Base-by-base conservation (phyloP, 2,888 invertebrate genomes). In the Masnerella sp. region DNA sequence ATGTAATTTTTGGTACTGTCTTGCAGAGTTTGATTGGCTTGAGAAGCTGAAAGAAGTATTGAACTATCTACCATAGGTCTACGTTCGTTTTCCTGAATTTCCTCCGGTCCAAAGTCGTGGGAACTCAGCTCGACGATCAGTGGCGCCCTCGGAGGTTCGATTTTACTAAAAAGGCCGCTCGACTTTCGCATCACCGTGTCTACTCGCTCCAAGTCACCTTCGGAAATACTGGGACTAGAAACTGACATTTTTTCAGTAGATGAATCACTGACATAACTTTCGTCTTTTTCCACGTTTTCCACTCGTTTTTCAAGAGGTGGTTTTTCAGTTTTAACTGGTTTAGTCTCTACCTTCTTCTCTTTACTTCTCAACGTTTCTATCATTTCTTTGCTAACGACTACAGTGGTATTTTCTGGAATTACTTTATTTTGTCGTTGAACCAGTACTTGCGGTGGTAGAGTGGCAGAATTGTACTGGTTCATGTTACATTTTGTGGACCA, bases 121-220 rank as follows among this genome's bases (percentile, higher is more conserved):
- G 64, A 65, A 45, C 30, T 45, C 14, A 65, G 22, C 12, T 65
- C 64, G 14, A 22, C 54, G 5, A 65, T 65, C 17, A 65, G 17
- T 3, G 47, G 61, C 8, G 11, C n/a, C 7, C 34, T 59, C 1
- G 4, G 17, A 4, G 45, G 22, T 7, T 56, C 42, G 5, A 56
- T 15, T 5, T 14, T 52, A n/a, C 9, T 14, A 11, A 36, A 36
- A 9, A 51, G n/a, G 7, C 9, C 2, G n/a, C 12, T 9, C 11
- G 17, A 28, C 11, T 12, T 4, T 5, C 32, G 7, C 51, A n/a
- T 28, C 5, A 5, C 32, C 1, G 34, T 20, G 0, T 51, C 25
- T 2, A 8, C n/a, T 11, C 22, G 20, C 8, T 51, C 20, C 8
- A 11, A 32, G 8, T 47, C 28, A 9, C 14, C n/a, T 2, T 28